phyloP scores from a whole-genome alignment of 1,140 invertebrate species.

The Lethrus apterus region DNA sequence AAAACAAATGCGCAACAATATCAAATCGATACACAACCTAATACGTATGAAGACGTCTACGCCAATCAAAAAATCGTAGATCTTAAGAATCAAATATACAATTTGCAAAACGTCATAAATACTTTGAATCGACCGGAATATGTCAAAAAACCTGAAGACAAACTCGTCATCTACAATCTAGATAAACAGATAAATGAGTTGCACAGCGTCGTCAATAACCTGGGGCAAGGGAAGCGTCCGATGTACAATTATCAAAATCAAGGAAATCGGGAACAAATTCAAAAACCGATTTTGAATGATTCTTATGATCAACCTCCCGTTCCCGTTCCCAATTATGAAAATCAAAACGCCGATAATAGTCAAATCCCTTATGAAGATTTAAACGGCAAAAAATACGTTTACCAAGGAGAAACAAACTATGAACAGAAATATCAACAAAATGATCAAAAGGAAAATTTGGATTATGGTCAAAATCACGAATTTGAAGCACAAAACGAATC shows the following conservation, averaged over 20 bases:
- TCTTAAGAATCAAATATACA: slow-evolving; percentile 28
- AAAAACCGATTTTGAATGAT: not conserved
- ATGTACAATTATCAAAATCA: slow-evolving; percentile 3
- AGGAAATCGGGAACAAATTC: not conserved
- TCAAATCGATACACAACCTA: not conserved
- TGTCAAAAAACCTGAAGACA: slow-evolving; percentile 27
- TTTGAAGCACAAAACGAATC: too few relatives aligned
- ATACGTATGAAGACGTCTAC: slow-evolving; percentile 8
- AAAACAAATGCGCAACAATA: slow-evolving; percentile 5
- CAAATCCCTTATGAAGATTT: not conserved
- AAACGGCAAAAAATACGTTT: slow-evolving; percentile 7
- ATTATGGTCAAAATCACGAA: not conserved
- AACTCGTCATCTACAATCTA: slow-evolving; percentile 23
- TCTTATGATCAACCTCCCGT: not conserved
- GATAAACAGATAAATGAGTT: slow-evolving; percentile 31
- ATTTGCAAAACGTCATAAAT: slow-evolving; percentile 28
- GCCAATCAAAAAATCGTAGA: slow-evolving; percentile 18
- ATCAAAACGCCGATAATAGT: not conserved
- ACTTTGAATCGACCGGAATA: slow-evolving; percentile 28
- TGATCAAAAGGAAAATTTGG: slow-evolving; percentile 2
- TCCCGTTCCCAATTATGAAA: too few relatives aligned
- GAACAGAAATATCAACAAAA: not conserved
- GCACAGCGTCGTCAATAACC: slow-evolving; percentile 26
- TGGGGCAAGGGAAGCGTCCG: slow-evolving; percentile 14
- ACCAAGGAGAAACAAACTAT: not conserved